Base-by-base conservation (phyloP, 2,797 vertebrate species). In the Microchirus variegatus region DNA sequence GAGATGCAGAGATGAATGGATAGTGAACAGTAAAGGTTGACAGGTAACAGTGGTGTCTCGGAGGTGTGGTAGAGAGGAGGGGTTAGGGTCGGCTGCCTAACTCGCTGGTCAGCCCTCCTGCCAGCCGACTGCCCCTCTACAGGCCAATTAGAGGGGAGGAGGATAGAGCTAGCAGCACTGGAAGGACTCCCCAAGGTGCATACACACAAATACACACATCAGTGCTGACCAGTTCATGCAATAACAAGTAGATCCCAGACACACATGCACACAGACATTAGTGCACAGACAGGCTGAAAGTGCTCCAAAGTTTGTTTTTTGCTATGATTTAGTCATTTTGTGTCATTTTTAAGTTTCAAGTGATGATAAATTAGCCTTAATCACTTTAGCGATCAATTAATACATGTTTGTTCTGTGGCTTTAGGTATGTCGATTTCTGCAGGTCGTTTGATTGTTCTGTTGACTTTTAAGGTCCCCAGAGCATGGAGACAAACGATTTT, bases 111-210 rank as follows among this genome's bases (percentile, higher is more conserved):
- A 73, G 70, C 63, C 60, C 59, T 77, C 61, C 64, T 70, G 52
- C 78, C 59, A 53, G 73, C 61, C 41, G 3, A 26, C 53, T 64
- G 26, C 49, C 46, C 71, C 87, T 88, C 83, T 51, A 38, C 81
- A 68, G 86, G 75, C 88, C 82, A 91, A 90, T 91, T 91, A 90
- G 54, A 83, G 46, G 12, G 26, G 53, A 81, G 67, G 40, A n/a
- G 15, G 47, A 67, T 63, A 53, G 53, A 70, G 63, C 69, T 16
- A 12, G 59, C 59, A 73, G 61, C 59, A 67, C 6, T 40, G 58
- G 15, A 70, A 70, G 77, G 67, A 74, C 46, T 73, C 71, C 66
- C 5, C 8, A 50, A 41, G 53, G 53, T 72, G 10, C 38, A 14
- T 48, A 59, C 58, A 47, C 54, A 40, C 38, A 59, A 14, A 41